These are phyloP conservation scores for Acridotheres tristis DNA, from an alignment of 2,797 vertebrate genomes.

Conservation along the genomic window DNA sequence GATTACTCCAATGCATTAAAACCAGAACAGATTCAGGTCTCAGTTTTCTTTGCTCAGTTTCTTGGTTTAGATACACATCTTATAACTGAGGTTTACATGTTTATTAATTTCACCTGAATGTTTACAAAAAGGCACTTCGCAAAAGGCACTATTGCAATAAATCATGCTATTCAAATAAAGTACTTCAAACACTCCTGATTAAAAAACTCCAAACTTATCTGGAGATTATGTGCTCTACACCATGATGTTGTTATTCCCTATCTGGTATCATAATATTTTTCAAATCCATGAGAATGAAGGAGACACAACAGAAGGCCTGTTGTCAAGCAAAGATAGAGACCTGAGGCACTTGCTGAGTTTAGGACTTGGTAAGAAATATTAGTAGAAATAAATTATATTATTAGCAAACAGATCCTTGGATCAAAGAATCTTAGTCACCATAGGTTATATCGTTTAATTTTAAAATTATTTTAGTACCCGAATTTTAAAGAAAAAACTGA, in stretches of 20 bases:
- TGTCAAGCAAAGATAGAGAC: not conserved
- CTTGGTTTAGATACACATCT: not conserved
- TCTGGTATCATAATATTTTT: not conserved
- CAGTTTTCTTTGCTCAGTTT: not conserved
- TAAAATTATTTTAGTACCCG: not conserved
- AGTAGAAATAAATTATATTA: not conserved
- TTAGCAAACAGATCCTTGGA: not conserved
- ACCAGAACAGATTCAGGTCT: not conserved
- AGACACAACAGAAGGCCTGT: not conserved
- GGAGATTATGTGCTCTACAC: not conserved
- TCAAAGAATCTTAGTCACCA: not conserved
- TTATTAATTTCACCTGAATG: not conserved
- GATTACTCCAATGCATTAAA: not conserved
- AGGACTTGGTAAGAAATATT: not conserved
- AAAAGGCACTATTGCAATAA: not conserved
- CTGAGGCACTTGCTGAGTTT: fast-evolving
- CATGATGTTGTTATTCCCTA: not conserved
- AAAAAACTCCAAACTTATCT: not conserved
- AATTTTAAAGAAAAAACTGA: no score
- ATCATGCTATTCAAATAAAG: not conserved
- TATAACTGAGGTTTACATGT: not conserved
- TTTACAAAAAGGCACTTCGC: not conserved
- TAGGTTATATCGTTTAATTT: not conserved
- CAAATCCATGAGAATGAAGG: not conserved
- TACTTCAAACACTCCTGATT: not conserved